Evolutionary conservation across 2,888 invertebrate species (phyloP).

Genomic region (Hymenopus coronatus): DNA sequence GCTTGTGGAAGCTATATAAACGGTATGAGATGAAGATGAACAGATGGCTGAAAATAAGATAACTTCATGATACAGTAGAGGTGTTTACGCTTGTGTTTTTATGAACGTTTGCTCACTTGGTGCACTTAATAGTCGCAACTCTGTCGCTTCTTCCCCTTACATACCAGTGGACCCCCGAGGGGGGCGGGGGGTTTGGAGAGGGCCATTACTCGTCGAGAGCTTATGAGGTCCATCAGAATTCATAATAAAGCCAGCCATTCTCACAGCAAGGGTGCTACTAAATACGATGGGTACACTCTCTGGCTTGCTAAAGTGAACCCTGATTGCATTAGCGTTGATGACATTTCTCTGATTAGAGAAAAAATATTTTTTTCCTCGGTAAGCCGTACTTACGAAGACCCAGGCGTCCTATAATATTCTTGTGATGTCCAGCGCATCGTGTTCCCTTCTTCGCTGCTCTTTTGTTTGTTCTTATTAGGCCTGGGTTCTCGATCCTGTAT

Average conservation of each 20-base stretch:
- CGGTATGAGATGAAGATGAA: no score
- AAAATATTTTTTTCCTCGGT: no score
- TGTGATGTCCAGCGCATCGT: not conserved
- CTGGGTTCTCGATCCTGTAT: not conserved
- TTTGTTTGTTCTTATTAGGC: not conserved
- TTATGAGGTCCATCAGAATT: not conserved
- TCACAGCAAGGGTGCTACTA: not conserved
- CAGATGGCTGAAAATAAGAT: no score
- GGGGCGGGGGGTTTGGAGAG: no score
- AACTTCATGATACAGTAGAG: no score
- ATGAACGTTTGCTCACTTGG: not conserved
- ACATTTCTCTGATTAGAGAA: no score
- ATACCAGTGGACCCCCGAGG: not conserved
- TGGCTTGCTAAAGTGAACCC: not conserved
- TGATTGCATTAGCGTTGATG: not conserved
- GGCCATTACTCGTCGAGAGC: not conserved
- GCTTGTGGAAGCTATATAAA: no score
- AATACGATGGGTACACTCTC: not conserved
- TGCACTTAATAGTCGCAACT: not conserved
- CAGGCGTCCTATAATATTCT: no score
- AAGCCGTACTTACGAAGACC: no score
- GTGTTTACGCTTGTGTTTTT: not conserved
- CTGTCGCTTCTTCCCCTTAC: not conserved
- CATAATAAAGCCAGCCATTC: no score
- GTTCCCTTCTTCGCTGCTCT: not conserved